Percentiles rank a stretch among this genome's conserved stretches.
phyloP scores from a whole-genome alignment of 2,797 vertebrate species.

The Coracias cyanogaster region DNA sequence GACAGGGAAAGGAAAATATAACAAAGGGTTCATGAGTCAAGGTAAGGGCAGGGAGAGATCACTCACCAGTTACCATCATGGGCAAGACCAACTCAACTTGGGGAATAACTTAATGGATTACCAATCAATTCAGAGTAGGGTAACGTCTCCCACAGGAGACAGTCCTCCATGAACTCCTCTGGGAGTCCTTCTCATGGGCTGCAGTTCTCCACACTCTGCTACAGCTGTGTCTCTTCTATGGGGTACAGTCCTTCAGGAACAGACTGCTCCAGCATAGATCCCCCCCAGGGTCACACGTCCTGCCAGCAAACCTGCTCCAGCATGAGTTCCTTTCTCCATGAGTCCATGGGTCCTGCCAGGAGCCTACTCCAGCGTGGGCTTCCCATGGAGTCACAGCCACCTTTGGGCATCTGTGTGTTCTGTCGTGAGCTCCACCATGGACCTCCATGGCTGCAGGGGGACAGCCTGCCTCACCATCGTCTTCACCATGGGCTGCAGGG shows the following conservation, averaged over 20 bases:
- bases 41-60: neutral
- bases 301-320: neutral
- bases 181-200: neutral
- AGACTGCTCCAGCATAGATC: neutral
- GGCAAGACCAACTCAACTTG: neutral
- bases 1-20: neutral
- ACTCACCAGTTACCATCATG: neutral
- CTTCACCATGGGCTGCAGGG: neutral
- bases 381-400: neutral
- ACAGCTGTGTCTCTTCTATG: neutral
- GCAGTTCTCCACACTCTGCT: neutral
- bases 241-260: neutral
- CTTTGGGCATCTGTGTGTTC: neutral
- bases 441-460: neutral
- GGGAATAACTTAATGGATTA: neutral
- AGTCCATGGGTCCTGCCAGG: neutral
- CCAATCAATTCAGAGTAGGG: neutral
- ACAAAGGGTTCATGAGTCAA: neutral
- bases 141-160: neutral
- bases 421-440: neutral
- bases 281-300: neutral
- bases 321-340: accelerated
- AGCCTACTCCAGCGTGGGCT: neutral
- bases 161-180: neutral
- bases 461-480: no score